Evolutionary conservation across 2,888 invertebrate genomes (phyloP).

Genomic region (Synanthedon andrenaeformis): DNA sequence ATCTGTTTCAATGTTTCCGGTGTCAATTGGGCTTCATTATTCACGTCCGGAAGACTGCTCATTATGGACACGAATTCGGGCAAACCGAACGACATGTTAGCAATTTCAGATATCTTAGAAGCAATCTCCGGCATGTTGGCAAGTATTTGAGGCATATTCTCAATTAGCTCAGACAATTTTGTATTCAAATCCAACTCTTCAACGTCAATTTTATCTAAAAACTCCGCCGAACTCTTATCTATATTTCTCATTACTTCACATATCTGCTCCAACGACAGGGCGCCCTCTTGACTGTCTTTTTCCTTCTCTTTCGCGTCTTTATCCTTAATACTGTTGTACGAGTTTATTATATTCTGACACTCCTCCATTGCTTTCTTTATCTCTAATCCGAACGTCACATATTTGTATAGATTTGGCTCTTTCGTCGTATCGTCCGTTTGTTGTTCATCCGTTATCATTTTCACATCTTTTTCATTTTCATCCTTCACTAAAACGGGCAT

Average conservation of each 20-base stretch:
- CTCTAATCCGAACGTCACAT: constrained; percentile 52
- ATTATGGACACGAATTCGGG: constrained; percentile 58
- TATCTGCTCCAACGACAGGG: constrained; percentile 47
- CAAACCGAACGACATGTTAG: constrained; percentile 46
- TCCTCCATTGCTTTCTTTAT: constrained; percentile 64
- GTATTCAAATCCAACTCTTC: constrained; percentile 39
- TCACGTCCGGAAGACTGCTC: constrained; percentile 47
- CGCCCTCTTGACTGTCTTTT: constrained; percentile 19
- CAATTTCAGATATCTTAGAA: constrained; percentile 44
- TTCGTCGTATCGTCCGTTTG: constrained; percentile 17
- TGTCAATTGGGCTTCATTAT: constrained; percentile 50
- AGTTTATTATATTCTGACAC: constrained; percentile 58
- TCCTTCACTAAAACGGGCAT: constrained; percentile 28
- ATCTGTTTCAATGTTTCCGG: constrained; percentile 63
- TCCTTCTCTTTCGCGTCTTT: constrained; percentile 27
- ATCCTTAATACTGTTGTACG: constrained; percentile 41
- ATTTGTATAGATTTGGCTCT: constrained; percentile 46
- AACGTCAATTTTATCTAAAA: constrained; percentile 40
- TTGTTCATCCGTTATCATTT: constrained; percentile 10
- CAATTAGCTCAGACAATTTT: constrained; percentile 45
- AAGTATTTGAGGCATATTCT: constrained; percentile 57
- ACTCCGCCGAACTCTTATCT: constrained; percentile 48
- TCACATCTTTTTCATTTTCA: constrained; percentile 15
- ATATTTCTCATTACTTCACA: constrained; percentile 56
- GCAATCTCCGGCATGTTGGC: constrained; percentile 62